These are phyloP conservation scores for Semibalanus balanoides DNA, from an alignment of 1,140 invertebrate species.

Conservation along the genomic window DNA sequence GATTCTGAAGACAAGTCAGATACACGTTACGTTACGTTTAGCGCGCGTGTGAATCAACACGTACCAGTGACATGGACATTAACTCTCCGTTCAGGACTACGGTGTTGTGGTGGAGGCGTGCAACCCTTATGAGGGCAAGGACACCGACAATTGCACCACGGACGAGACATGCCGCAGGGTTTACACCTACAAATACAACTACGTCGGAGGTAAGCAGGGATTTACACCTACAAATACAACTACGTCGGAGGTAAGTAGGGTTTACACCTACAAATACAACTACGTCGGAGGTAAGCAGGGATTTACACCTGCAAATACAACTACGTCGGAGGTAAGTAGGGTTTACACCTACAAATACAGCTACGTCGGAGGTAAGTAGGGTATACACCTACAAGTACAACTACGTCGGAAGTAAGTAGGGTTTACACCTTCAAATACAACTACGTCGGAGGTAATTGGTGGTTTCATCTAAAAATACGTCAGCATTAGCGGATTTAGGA, in stretches of 20 bases:
- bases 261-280: conserved; percentile 15
- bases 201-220: conserved; percentile 8
- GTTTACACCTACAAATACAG: conserved; percentile 15
- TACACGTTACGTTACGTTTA: too few species aligned
- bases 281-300: neutral
- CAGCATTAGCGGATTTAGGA: too few species aligned
- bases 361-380: neutral
- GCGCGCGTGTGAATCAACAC: too few species aligned
- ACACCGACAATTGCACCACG: conserved; percentile 5
- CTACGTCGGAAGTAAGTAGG: conserved; percentile 8
- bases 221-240: neutral
- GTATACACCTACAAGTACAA: conserved; percentile 13
- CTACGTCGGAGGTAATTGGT: neutral
- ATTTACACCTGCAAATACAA: conserved; percentile 14
- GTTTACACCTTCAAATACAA: conserved; percentile 15
- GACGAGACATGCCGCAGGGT: conserved; percentile 9
- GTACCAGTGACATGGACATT: too few species aligned
- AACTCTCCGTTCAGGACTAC: conserved; percentile 15
- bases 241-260: neutral
- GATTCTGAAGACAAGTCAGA: too few species aligned
- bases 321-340: conserved; percentile 8
- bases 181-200: conserved; percentile 16
- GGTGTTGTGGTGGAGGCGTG: conserved; percentile 62
- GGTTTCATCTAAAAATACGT: conserved; percentile 12
- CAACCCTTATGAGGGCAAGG: conserved; percentile 48